Evolutionary conservation across 2,888 invertebrate species (phyloP), one percentile per base, ranked within the genome.

Genomic region (Aproaerema taeniolella): DNA sequence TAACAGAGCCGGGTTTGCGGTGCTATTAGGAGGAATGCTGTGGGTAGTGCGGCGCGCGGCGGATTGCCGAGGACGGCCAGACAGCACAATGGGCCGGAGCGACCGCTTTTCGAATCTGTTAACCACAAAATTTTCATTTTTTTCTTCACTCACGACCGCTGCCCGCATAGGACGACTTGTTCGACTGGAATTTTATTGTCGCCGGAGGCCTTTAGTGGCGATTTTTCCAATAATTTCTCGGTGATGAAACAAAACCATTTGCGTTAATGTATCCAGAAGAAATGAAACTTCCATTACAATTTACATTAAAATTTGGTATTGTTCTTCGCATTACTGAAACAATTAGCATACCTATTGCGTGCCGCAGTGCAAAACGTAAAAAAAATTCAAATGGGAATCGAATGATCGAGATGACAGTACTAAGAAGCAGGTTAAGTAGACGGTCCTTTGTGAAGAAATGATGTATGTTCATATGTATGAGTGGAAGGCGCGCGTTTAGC

Each of bases 91-190:
- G 54, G 49, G 47, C 45, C 47, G n/a, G 36, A 34, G 46, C 63
- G 47, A 51, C 53, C 54, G 56, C 52, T 52, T 52, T 53, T 55
- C n/a, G n/a, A n/a, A n/a, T n/a, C 52, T 56, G 51, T 59, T 66
- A 62, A 76, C 79, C 78, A 69, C 79, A 76, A 71, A 62, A 65
- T 68, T 71, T 67, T 61, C 43, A 60, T 64, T 74, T 73, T 20
- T 70, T 69, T 67, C 50, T 46, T 47, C 45, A 43, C 46, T 55
- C 58, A 57, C 51, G 43, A 45, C 41, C 52, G 52, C 49, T 48
- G 66, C 79, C 81, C 81, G 81, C 80, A 81, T 81, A 53, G 60
- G 52, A 50, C 50, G 45, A 52, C 45, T 62, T 51, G 63, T 61
- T 52, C 40, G 53, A 67, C 65, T 54, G 58, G 61, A 57, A 63